A percentile compares a stretch with the other conserved stretches of the same genome.
phyloP scores from a whole-genome alignment of 35 echinoderm and acorn worm species.

The Stichopus chloronotus region DNA sequence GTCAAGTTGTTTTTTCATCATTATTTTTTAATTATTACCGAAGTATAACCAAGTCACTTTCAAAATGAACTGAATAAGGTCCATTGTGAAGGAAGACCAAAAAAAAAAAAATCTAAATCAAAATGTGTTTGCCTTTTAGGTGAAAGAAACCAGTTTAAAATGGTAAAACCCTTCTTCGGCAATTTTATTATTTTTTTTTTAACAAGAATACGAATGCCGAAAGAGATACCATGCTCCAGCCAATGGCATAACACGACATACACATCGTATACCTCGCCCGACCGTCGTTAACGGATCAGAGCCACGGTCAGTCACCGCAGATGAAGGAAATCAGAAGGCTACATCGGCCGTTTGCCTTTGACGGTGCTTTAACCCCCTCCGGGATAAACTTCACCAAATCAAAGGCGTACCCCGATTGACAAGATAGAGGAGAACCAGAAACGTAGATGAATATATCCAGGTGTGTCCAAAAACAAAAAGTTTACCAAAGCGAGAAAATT shows the following conservation, averaged over 20 bases:
- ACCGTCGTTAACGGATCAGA: not conserved
- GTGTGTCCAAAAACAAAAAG: too few species aligned
- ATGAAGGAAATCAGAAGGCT: not conserved
- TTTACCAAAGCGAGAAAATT: too few species aligned
- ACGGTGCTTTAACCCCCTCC: conserved; percentile 1
- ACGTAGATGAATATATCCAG: too few species aligned
- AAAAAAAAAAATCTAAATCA: too few species aligned
- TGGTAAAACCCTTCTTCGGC: not conserved
- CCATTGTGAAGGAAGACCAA: too few species aligned
- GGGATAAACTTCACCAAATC: not conserved
- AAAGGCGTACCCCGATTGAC: not conserved
- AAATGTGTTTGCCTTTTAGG: not conserved
- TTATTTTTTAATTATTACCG: too few species aligned
- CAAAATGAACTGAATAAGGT: too few species aligned
- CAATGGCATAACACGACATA: conserved; percentile 42
- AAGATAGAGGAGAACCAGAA: not conserved
- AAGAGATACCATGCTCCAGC: not conserved
- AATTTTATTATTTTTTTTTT: not conserved
- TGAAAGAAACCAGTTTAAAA: not conserved
- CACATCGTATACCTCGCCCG: not conserved
- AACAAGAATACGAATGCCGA: not conserved
- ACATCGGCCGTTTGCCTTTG: not conserved
- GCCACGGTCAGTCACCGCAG: conserved; percentile 30
- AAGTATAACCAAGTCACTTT: too few species aligned
- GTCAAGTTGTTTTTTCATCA: too few species aligned